Base-by-base conservation (phyloP, 2,888 invertebrate species). In the Synergus laeviventris region DNA sequence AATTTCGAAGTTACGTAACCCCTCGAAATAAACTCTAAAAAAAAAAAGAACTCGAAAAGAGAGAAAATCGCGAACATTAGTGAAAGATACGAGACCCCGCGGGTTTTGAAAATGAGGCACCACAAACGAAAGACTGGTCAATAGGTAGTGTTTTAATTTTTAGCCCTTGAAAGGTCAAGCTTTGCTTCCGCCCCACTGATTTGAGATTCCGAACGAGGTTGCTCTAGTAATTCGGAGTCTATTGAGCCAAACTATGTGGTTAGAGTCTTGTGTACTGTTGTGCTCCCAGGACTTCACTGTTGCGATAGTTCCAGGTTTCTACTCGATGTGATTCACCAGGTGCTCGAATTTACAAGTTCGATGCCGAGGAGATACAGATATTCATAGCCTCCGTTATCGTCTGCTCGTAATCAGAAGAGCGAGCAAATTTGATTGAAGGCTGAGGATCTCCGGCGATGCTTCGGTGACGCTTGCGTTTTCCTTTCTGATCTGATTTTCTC, bases 241-340 rank as follows among this genome's bases (percentile, higher is more conserved):
- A 70, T 70, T 49, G 70, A 70, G 31, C 49, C 45, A 49, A 70
- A 70, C 70, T 70, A n/a, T n/a, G n/a, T n/a, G n/a, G n/a, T n/a
- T n/a, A 70, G 70, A 70, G 70, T 70, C 31, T 49, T 49, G 70
- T 70, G 70, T 70, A 70, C 70, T 70, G 45, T 70, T 70, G 49
- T 70, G 70, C 70, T 70, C 70, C 70, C 49, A 70, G 70, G 49
- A 49, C 70, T 70, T 70, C 31, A 49, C 49, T 49, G 70, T 49
- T 42, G 70, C 70, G 70, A 70, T 31, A 70, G 49, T 70, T 70
- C 70, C 70, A 70, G 70, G 70, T 70, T 70, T 70, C 70, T 49
- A 49, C 49, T 70, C 49, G 49, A 70, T 49, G 70, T 31, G 70
- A 9, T 49, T 49, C 70, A 70, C 49, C 70, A 70, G 70, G 70